Conservation (phyloP, 2,113 vertebrate species). For the Poeciliopsis prolifica region DNA sequence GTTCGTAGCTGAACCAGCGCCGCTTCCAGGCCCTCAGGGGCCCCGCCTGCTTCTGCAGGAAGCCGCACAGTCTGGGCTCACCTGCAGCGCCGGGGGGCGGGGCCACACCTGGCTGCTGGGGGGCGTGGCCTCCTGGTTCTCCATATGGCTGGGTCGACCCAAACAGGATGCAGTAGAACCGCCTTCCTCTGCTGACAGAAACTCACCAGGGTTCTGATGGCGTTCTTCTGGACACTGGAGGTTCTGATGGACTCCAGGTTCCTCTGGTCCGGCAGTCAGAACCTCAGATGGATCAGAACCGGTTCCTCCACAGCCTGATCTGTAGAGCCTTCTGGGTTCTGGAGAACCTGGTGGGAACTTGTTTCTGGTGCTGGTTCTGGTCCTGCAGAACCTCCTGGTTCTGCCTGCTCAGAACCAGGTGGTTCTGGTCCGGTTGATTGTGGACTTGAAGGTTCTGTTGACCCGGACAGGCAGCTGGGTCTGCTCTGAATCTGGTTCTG, state of each 20-base stretch:
- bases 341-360: background rate
- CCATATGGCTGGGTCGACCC: too few species aligned
- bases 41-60: constrained; percentile 89
- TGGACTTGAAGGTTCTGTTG: background rate
- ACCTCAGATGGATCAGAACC: background rate
- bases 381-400: too few species aligned
- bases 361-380: background rate
- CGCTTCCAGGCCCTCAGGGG: constrained; percentile 91
- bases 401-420: too few species aligned
- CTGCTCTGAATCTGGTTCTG: constrained; percentile 13
- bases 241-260: constrained; percentile 11
- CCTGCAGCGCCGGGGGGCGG: background rate
- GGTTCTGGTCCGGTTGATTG: background rate
- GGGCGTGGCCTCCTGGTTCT: constrained; percentile 17
- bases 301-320: background rate
- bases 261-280: constrained; percentile 4
- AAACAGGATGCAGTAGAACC: too few species aligned
- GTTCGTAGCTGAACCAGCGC: constrained; percentile 92
- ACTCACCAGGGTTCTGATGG: too few species aligned
- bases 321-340: background rate
- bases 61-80: constrained; percentile 86
- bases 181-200: too few species aligned
- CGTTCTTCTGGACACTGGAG: background rate
- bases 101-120: constrained; percentile 9
- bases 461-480: background rate